Evolutionary conservation across 2,797 vertebrate species (phyloP), one percentile per base, ranked within the genome.

Genomic region (Erethizon dorsatum): DNA sequence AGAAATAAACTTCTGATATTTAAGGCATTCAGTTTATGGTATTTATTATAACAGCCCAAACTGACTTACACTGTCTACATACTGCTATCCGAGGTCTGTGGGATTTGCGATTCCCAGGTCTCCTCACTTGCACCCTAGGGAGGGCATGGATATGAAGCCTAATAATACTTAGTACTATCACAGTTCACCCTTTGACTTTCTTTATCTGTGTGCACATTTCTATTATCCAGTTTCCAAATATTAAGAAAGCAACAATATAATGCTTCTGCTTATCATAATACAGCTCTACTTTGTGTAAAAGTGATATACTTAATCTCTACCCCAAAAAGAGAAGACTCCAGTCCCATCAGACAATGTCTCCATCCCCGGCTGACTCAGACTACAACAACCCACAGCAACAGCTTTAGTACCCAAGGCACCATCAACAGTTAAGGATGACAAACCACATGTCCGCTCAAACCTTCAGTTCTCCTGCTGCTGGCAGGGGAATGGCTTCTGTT

Each of bases 221-320:
- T 82, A 9, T 31, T 73, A 73, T 37, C 20, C 45, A 47, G 14
- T 15, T 28, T 54, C 7, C 28, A 47, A 41, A n/a, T 71, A 54
- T 5, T 20, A 69, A 80, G 54, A 45, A 80, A 69, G 20, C 41
- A 71, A 31, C 2, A 50, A 50, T 47, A 59, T 4, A 77, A 15
- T 41, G 24, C 24, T 59, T 80, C 50, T 24, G 45, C 24, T 47
- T 31, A 47, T 52, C 14, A 9, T 5, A 7, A 4, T 28, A 22
- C 0, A n/a, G 14, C n/a, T 52, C 82, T n/a, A 2, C 15, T 0
- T 13, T 5, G 20, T 33, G 54, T 28, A n/a, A 45, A 26, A 56
- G 18, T 52, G 12, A 11, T 11, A 17, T 31, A 15, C 26, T n/a
- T 52, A 11, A 26, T 33, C 52, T 63, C 73, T 63, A 10, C 57